Evolutionary conservation across 2,797 vertebrate species (phyloP), one percentile per base, ranked within the genome.

Genomic region (Betta splendens): DNA sequence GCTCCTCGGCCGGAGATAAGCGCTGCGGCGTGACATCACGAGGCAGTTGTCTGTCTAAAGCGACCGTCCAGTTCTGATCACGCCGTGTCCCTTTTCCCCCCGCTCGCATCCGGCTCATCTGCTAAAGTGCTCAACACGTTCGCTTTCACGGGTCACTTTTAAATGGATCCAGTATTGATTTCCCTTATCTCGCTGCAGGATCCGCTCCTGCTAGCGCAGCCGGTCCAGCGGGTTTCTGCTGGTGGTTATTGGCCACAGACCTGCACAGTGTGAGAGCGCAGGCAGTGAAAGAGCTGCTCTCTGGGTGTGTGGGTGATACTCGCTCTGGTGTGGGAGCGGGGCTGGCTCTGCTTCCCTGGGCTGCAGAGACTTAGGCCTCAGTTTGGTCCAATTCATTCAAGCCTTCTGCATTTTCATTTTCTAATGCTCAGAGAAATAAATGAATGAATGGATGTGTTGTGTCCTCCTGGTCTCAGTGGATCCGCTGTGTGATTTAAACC

Each of bases 131-230:
- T 46, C 36, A 12, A 17, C n/a, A 10, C 17, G 47, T 51, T 68
- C 58, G 10, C 28, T 57, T 20, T 52, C 54, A 44, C 12, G 0
- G 45, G 69, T 64, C 49, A 38, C 56, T 62, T 65, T 55, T n/a
- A 44, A 75, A 59, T 45, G 52, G 38, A 20, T 23, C 28, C 29
- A 7, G 28, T 26, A 65, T 72, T 48, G 69, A 65, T 69, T 56
- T 64, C 49, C 64, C 44, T 39, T 39, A 40, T 64, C 57, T 31
- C 58, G 12, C 49, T 16, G 25, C 13, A 25, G 35, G 17, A 47
- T 57, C 43, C 40, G 17, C 32, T 59, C 23, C 2, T 28, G 37
- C 32, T 22, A 5, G 43, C 67, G 44, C 55, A 31, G 44, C 55
- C 29, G 20, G 36, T 53, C 23, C 33, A 17, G 36, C 33, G 11